These are phyloP conservation scores for Galaxias olidus DNA, from an alignment of 2,797 vertebrate species.

Conservation along the genomic window DNA sequence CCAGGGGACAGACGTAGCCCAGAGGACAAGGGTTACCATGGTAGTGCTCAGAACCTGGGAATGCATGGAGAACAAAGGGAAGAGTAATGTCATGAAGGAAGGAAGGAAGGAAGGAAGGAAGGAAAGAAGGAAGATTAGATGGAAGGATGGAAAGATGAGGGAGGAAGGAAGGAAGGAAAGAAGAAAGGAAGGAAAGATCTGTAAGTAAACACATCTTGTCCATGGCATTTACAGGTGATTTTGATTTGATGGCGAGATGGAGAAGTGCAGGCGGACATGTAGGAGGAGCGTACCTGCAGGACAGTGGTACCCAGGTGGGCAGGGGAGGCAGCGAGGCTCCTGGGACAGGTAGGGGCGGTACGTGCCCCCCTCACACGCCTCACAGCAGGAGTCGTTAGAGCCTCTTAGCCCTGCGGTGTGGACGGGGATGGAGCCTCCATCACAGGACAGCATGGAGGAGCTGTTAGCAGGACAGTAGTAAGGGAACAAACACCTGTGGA, in stretches of 20 bases:
- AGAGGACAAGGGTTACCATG: constrained; percentile 75
- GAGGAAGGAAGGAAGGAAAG: neutral
- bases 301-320: constrained; percentile 87
- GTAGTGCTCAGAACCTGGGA: constrained; percentile 77
- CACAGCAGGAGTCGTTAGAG: constrained; percentile 79
- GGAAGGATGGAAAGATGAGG: too few species aligned
- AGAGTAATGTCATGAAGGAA: neutral
- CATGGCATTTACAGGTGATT: too few species aligned
- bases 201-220: too few species aligned
- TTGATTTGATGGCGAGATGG: too few species aligned
- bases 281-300: constrained; percentile 68
- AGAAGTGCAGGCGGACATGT: too few species aligned
- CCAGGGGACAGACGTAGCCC: constrained; percentile 82
- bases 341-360: constrained; percentile 66
- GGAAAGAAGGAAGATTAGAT: neutral
- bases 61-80: constrained; percentile 1
- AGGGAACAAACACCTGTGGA: constrained; percentile 85
- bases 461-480: constrained; percentile 86
- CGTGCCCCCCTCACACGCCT: constrained; percentile 79
- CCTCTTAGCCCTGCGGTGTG: constrained; percentile 76
- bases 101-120: neutral
- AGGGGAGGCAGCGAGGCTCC: constrained; percentile 75
- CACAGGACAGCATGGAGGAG: constrained; percentile 70
- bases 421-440: constrained; percentile 82
- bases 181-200: neutral